Percentiles rank a stretch among this genome's conserved stretches.
Evolutionary conservation across 2,113 vertebrate species (phyloP).

Genomic region (Crotophaga sulcirostris): DNA sequence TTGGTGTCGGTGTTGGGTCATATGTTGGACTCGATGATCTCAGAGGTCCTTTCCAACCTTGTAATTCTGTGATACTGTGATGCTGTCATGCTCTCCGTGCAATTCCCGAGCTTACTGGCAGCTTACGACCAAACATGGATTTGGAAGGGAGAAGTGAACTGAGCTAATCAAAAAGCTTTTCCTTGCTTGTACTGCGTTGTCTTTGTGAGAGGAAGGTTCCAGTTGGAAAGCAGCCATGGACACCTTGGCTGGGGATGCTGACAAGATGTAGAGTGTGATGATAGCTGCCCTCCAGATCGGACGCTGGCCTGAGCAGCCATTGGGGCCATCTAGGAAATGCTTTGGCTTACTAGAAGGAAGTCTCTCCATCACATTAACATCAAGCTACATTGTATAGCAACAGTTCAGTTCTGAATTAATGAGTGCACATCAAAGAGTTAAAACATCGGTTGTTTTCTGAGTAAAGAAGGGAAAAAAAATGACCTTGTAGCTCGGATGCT

Average conservation of each 20-base stretch:
- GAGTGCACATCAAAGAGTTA: neutral
- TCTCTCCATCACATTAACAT: neutral
- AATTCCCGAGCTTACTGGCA: neutral
- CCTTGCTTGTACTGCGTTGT: neutral
- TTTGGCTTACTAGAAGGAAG: neutral
- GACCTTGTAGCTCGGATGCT: slow-evolving; percentile 17
- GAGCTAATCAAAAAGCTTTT: neutral
- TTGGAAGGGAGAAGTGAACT: neutral
- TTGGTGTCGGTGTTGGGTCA: too few relatives aligned
- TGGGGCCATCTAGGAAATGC: neutral
- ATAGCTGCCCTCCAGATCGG: neutral
- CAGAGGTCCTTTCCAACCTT: too few relatives aligned
- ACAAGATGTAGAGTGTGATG: neutral
- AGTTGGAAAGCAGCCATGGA: slow-evolving; percentile 44
- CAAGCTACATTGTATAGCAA: neutral
- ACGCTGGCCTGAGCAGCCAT: neutral
- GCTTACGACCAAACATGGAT: fast-evolving
- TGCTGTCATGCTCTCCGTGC: fast-evolving
- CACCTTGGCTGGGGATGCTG: neutral
- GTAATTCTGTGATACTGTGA: too few relatives aligned
- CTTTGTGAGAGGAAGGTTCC: neutral
- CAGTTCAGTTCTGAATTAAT: neutral
- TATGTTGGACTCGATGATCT: too few relatives aligned
- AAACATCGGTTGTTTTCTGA: neutral
- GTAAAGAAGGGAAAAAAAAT: neutral